Base-by-base conservation (phyloP, 2,113 vertebrate species). In the Trinectes maculatus region DNA sequence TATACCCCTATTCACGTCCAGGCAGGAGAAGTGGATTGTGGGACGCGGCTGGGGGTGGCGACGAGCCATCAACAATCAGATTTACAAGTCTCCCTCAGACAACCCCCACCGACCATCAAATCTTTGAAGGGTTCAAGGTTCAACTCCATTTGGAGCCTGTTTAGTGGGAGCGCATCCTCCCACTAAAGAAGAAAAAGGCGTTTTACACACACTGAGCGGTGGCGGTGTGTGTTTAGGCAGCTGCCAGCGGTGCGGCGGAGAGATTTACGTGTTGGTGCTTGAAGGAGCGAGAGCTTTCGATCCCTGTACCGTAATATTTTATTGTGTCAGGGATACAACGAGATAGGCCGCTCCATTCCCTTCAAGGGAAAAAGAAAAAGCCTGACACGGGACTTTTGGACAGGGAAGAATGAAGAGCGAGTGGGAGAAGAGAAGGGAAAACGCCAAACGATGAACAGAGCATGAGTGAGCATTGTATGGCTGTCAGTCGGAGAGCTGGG, bases 51-150 rank as follows among this genome's bases (percentile, higher is more conserved):
- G 53, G 28, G 48, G 59, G 57, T 40, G 63, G 57, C 4, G 82
- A 87, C 80, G 77, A 83, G 71, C 79, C 69, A 83, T 87, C 82
- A 77, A 71, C 21, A 21, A 55, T 25, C 52, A 76, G 85, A 88
- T 91, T 89, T 85, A 89, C 83, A 88, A 70, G 72, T 77, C 53
- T 80, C 68, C 19, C 44, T 54, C 3, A 19, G 75, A 79, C 82
- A 52, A 74, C 70, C 46, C 60, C 51, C 46, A 47, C 66, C 40
- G 6, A 5, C 43, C 19, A 69, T 77, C 43, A 65, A 75, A 74
- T 83, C 82, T 81, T 57, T 69, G 64, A 83, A 73, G 19, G 63
- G 79, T 80, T 89, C 85, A 89, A 84, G 71, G 89, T 88, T 87
- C 77, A 82, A 59, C 80, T 85, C 79, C 60, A 86, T 86, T 82